Conservation (phyloP, 2,888 invertebrate genomes). For the Cactoblastis cactorum region DNA sequence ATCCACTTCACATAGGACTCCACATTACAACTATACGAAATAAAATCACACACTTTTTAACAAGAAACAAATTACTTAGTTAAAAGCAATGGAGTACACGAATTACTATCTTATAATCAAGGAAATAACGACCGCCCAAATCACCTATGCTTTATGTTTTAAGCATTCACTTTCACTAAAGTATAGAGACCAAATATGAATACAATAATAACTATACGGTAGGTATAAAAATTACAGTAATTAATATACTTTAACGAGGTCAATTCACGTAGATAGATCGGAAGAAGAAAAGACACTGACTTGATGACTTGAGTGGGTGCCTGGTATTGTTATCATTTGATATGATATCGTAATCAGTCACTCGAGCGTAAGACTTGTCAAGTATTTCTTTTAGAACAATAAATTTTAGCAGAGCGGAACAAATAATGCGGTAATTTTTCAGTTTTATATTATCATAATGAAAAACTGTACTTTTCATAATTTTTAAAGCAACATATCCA, state of each 20-base stretch:
- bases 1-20: no score
- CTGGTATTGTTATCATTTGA: slow-evolving; percentile 8
- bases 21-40: no score
- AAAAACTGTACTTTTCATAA: no score
- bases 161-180: slow-evolving; percentile 30
- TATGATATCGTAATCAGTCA: slow-evolving; percentile 9
- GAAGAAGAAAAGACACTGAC: neutral
- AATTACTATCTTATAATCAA: neutral
- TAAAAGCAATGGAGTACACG: neutral
- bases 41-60: no score
- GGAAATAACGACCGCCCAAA: slow-evolving; percentile 17
- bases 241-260: slow-evolving; percentile 2
- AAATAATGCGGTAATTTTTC: neutral
- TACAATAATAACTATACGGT: neutral
- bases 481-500: no score
- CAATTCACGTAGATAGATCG: neutral
- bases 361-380: slow-evolving; percentile 5
- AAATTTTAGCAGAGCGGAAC: neutral
- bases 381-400: neutral
- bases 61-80: neutral
- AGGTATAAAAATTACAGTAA: neutral
- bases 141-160: slow-evolving; percentile 20
- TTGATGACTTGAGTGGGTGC: neutral
- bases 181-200: slow-evolving; percentile 18
- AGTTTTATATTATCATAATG: no score